phyloP scores from a whole-genome alignment of 64 coral and sea anemone species.

The Stylophora pistillata region DNA sequence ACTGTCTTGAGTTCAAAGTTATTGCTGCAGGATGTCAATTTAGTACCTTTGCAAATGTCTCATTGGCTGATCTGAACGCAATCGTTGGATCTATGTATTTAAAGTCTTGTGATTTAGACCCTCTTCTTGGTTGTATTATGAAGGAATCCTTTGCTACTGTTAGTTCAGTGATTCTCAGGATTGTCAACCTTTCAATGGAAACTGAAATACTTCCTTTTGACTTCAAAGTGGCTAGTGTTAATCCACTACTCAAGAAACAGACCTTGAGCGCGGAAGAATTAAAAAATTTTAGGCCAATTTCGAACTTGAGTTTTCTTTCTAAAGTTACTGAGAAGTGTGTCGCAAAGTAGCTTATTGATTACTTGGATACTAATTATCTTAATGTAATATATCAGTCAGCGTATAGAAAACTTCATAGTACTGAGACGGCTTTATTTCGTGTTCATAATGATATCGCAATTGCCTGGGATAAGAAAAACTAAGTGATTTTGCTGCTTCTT shows the following conservation, averaged over 20 bases:
- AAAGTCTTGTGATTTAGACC: neutral
- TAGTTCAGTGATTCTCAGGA: neutral
- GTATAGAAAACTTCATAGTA: neutral
- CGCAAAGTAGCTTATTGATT: constrained; percentile 5
- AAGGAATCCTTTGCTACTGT: neutral
- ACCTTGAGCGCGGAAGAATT: neutral
- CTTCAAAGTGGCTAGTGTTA: constrained; percentile 6
- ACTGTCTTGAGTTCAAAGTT: neutral
- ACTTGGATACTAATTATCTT: neutral
- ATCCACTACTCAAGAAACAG: constrained; percentile 14
- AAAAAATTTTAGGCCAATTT: constrained; percentile 3
- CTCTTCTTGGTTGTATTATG: neutral
- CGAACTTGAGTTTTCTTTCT: constrained; percentile 15
- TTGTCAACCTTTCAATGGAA: constrained; percentile 13
- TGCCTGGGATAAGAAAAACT: neutral
- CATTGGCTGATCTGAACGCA: neutral
- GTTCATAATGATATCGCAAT: neutral
- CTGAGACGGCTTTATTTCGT: neutral
- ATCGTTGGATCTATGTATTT: neutral
- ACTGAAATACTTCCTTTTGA: neutral
- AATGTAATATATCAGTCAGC: neutral
- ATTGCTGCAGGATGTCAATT: neutral
- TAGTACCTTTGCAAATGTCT: neutral
- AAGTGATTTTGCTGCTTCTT: neutral
- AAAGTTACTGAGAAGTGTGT: constrained; percentile 2